Evolutionary conservation across 2,113 vertebrate genomes (phyloP), one percentile per base, ranked within the genome.

Genomic region (Rhinoderma darwinii): DNA sequence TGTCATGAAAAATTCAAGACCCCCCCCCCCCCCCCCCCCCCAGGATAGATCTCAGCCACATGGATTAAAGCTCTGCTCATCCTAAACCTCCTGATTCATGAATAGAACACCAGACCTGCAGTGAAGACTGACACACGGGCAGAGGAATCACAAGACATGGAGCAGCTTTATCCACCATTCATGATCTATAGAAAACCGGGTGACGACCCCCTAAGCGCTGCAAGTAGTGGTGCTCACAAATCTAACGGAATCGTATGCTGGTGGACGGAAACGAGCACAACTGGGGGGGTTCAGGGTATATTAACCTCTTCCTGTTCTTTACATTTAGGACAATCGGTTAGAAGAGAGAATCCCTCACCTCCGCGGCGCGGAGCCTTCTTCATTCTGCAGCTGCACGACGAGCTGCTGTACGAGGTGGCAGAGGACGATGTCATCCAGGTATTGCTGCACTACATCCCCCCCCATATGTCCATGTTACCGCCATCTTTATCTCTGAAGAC

Each of bases 341-440:
- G 90, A 89, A 91, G 75, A 0, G 56, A 75, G 35, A 87, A 90
- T 56, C 37, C 90, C 88, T 88, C 91, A 1, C 91, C 81, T 4
- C 93, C 92, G 6, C 17, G 89, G 73, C 89, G 91, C 11, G 97
- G 98, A 76, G 97, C 93, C 6, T 99, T 96, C 91, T 97, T 99
- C 17, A 89, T 99, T 73, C 96, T 99, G 66, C 98, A 99, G 14
- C 94, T 99, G 84, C 98, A 99, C 0, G 98, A 99, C 84, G 97
- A 99, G 89, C 97, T 99, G 51, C 94, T 99, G 80, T 99, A 98
- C 74, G 98, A 99, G 92, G 96, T 96, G 81, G 93, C 96, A 43
- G 96, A 99, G 66, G 96, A 98, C 0, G 95, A 98, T 83, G 86
- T 96, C 84, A 96, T 97, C 73, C 97, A 97, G 97, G 98, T 99